Conservation (phyloP, 92 coral and sea anemone species). For the Actinernus sp. region DNA sequence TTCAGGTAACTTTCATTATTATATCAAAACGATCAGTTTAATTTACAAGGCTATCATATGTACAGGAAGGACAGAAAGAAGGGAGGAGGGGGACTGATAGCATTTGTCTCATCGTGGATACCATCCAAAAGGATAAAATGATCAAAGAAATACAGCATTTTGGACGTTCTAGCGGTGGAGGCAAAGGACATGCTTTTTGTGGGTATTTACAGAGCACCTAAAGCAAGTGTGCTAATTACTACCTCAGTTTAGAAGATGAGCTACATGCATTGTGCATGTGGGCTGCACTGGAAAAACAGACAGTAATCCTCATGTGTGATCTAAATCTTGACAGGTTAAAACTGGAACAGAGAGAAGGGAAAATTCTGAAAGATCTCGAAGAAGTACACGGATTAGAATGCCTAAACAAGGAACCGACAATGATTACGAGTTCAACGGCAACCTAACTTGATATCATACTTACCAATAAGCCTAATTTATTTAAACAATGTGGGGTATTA, state of each 20-base stretch:
- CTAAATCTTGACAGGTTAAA: slow-evolving; percentile 42
- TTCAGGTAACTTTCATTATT: too few species aligned
- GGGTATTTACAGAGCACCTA: slow-evolving; percentile 1
- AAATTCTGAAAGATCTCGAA: slow-evolving; percentile 44
- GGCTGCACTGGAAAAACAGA: slow-evolving; percentile 20
- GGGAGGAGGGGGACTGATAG: slow-evolving; percentile 24
- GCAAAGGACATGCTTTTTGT: neutral
- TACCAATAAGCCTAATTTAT: slow-evolving; percentile 6
- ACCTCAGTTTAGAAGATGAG: slow-evolving; percentile 28
- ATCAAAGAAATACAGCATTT: too few species aligned
- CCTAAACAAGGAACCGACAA: slow-evolving; percentile 40
- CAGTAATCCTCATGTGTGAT: slow-evolving; percentile 14
- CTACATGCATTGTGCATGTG: slow-evolving; percentile 31
- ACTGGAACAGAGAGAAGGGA: slow-evolving; percentile 36
- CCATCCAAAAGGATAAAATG: too few species aligned
- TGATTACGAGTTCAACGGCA: slow-evolving; percentile 10
- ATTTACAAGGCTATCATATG: slow-evolving; percentile 21
- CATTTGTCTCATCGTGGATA: slow-evolving; percentile 12
- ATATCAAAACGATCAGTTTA: slow-evolving; percentile 1
- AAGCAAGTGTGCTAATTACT: neutral
- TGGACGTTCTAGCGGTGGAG: too few species aligned
- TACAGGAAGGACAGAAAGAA: slow-evolving; percentile 26
- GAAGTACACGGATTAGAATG: slow-evolving; percentile 41
- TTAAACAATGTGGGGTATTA: slow-evolving; percentile 19
- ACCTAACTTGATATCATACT: slow-evolving; percentile 23